Base-by-base conservation (phyloP, 1,140 invertebrate genomes). In the Apis cerana region DNA sequence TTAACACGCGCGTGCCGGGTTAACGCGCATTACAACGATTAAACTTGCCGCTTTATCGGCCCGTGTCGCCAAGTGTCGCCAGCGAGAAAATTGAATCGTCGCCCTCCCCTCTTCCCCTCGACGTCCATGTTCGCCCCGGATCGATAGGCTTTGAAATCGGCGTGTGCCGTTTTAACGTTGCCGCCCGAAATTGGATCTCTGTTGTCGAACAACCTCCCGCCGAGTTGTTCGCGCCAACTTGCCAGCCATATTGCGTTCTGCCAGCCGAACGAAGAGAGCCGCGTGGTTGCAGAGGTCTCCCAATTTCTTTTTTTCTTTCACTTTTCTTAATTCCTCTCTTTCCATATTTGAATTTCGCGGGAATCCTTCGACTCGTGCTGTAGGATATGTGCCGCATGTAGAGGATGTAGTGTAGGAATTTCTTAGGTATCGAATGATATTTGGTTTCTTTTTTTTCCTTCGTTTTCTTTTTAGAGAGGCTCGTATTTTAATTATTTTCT, bases 121-220 rank as follows among this genome's bases (percentile, higher is more conserved):
- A 33, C 33, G 33, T 50, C 48, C 15, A 23, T 43, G 70, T 13
- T 43, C 64, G 8, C 11, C 19, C 15, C 2, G 58, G 85, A 87
- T 83, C 79, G 80, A 87, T 79, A 52, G 33, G n/a, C 65, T 71
- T 68, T 62, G 76, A 83, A 86, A 86, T 80, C 48, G 43, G 56
- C 48, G 81, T 33, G 59, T 75, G 62, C 62, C 74, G 69, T 71
- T 75, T 27, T 67, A 64, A 85, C 64, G 74, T 71, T 19, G 62
- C 61, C 58, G 17, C 13, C 33, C 21, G 64, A 65, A 82, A 82
- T 85, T 78, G 68, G 27, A 64, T 56, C 61, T 43, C 75, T 85
- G 54, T 71, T 86, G 80, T 67, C 75, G 61, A 43, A 48, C 59
- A 48, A 64, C 75, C 79, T 76, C n/a, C 74, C 54, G 75, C 59